Evolutionary conservation across 2,113 vertebrate genomes (phyloP).

Genomic region (Peromyscus maniculatus): DNA sequence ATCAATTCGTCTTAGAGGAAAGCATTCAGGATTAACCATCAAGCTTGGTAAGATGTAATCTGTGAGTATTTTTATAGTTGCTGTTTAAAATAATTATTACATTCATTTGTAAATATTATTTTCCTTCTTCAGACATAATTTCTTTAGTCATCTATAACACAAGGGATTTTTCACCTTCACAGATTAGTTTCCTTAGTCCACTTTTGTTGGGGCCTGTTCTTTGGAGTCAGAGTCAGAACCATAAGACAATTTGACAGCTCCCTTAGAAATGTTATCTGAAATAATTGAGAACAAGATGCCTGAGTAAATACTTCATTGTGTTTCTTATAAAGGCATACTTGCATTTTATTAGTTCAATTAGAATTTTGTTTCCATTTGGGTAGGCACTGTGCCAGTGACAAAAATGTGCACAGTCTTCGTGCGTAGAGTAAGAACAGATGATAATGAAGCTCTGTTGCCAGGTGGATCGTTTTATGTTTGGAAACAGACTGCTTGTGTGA

Average conservation of each 20-base stretch:
- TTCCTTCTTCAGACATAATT: too few species aligned
- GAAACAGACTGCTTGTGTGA: neutral
- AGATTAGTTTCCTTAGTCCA: neutral
- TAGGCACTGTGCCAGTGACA: neutral
- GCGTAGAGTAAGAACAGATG: neutral
- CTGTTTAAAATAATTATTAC: neutral
- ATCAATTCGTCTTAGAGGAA: neutral
- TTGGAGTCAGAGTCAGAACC: neutral
- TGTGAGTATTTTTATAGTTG: neutral
- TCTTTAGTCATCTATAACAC: neutral
- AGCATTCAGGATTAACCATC: neutral
- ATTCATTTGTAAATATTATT: neutral
- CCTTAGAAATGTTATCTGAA: constrained; percentile 4
- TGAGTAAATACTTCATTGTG: neutral
- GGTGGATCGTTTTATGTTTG: neutral
- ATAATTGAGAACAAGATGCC: neutral
- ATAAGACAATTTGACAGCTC: neutral
- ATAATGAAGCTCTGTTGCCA: neutral
- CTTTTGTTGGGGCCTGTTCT: neutral
- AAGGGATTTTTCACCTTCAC: neutral
- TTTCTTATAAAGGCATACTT: neutral
- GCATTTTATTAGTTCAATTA: neutral
- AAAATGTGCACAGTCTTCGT: neutral
- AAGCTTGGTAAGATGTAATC: too few species aligned
- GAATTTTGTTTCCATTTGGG: constrained; percentile 51